Percentiles rank a stretch among this genome's conserved stretches.
Conservation (phyloP, 1,140 invertebrate genomes). For the Reticulitermes speratus region DNA sequence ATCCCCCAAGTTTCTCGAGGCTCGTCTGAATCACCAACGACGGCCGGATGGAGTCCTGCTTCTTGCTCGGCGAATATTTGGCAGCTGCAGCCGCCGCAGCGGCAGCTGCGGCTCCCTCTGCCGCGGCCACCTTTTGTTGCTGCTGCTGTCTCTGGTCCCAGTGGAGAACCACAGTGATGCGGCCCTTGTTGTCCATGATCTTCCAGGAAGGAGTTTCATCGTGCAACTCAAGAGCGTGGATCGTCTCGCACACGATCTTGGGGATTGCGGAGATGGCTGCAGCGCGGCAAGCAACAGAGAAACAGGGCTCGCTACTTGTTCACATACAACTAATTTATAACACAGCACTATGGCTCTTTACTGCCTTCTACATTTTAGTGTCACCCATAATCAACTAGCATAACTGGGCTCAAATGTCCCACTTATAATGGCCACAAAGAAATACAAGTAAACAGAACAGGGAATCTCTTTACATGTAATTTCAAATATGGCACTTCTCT, state of each 20-base stretch:
- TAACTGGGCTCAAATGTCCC: no score
- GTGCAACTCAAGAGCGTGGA: constrained; percentile 88
- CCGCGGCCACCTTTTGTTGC: constrained; percentile 40
- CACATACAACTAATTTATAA: no score
- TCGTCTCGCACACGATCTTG: constrained; percentile 94
- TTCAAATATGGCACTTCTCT: no score
- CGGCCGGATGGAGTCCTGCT: constrained; percentile 58
- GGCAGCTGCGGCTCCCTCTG: constrained; percentile 46
- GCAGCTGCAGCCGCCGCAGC: constrained; percentile 53
- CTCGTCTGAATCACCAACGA: constrained; percentile 76
- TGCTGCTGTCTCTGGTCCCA: constrained; percentile 70
- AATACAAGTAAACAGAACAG: no score
- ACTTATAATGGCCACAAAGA: no score
- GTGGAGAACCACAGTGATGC: constrained; percentile 89
- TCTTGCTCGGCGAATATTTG: constrained; percentile 65
- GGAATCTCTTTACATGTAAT: no score
- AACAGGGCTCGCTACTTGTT: not conserved
- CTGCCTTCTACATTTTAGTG: no score
- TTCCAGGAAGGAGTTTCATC: constrained; percentile 95
- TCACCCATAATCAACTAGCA: no score
- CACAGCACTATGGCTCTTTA: no score
- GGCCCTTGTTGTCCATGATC: constrained; percentile 94
- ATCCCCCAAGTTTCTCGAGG: constrained; percentile 60
- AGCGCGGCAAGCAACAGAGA: constrained; percentile 37
- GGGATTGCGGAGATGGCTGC: constrained; percentile 92